Base-by-base conservation (phyloP, 2,888 invertebrate genomes). In the Petrolisthes cinctipes region DNA sequence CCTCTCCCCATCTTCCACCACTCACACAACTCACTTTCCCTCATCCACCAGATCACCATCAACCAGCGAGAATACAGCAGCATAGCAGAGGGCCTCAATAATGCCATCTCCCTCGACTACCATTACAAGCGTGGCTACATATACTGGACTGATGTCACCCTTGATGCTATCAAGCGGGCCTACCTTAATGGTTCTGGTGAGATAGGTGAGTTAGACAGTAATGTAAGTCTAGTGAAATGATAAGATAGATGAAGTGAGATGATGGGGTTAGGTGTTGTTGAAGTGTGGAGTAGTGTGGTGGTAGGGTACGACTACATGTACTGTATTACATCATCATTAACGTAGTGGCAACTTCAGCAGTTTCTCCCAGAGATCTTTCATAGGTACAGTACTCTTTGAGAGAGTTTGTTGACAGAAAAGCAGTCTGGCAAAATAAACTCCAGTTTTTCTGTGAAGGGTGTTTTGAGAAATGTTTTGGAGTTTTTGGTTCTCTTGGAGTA, bases 81-180 rank as follows among this genome's bases (percentile, higher is more conserved):
- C 17, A 80, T 89, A 9, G 83, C 86, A 14, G 56, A 86, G 54
- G 97, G 97, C 92, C 96, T 97, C 3, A 96, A 97, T 0, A 95
- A 96, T 0, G 97, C 97, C 0, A 96, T 96, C 83, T 97, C 97
- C 0, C 93, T 98, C 17, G 97, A 97, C 92, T 98, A 95, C 92
- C 96, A 97, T 92, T 96, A 95, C 92, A 93, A 94, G 54, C 94
- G 95, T 91, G 96, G 96, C 92, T 93, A 96, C 86, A 93, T 98
- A 3, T 97, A 96, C 93, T 98, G 97, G 97, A 97, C 97, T 7
- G 98, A 98, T 93, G 94, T 95, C 1, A 97, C 91, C 51, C 91
- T 92, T 20, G 87, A 90, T 51, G 84, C 81, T 61, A 90, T 91
- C 85, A 88, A 89, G 88, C 85, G 85, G 53, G 88, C 89, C 20